These are phyloP conservation scores for Zootoca vivipara DNA, from an alignment of 2,113 vertebrate genomes.

Conservation along the genomic window DNA sequence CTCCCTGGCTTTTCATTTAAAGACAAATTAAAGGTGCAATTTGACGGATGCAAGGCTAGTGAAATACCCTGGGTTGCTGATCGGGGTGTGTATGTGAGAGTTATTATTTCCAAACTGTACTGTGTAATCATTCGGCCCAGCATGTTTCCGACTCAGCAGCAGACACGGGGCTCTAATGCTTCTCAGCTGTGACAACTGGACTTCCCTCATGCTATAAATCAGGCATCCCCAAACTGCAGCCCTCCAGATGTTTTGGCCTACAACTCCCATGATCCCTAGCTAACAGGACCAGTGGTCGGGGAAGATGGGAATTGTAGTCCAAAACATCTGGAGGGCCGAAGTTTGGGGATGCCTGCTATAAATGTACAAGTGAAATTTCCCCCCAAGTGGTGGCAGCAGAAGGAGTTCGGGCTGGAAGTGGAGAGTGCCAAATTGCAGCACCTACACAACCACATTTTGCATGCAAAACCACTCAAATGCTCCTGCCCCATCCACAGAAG, in stretches of 20 bases:
- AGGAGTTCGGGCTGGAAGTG: neutral
- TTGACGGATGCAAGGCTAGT: neutral
- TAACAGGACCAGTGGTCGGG: too few species aligned
- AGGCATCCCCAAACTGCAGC: too few species aligned
- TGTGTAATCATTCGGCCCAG: neutral
- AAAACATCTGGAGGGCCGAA: too few species aligned
- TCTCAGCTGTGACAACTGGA: neutral
- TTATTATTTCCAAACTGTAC: constrained; percentile 12
- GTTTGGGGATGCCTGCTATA: too few species aligned
- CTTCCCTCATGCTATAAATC: neutral
- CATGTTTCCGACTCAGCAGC: neutral
- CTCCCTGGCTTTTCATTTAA: constrained; percentile 10
- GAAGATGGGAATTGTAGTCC: too few species aligned
- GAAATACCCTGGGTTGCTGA: constrained; percentile 1
- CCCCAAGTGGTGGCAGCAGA: fast-evolving
- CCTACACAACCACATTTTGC: neutral
- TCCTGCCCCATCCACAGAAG: neutral
- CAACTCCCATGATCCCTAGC: too few species aligned
- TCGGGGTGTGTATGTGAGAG: neutral
- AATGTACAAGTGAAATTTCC: neutral
- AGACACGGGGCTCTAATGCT: neutral
- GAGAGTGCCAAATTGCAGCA: too few species aligned
- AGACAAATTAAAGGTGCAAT: constrained; percentile 5
- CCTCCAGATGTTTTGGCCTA: too few species aligned
- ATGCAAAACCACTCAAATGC: neutral